Evolutionary conservation across 2,113 vertebrate species (phyloP).

Genomic region (pig (Sus scrofa)): T2T-Sscrofa CM000817.6:154843001-154843500

Average conservation of each 20-base stretch:
- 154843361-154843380: background rate
- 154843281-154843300: background rate
- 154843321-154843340: background rate
- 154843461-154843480: background rate
- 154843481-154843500: background rate
- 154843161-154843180: background rate
- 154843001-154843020: background rate
- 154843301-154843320: background rate
- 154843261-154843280: background rate
- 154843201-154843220: background rate
- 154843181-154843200: background rate
- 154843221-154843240: background rate
- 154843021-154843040: background rate
- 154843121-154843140: background rate
- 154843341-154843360: background rate
- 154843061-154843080: background rate
- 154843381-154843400: background rate
- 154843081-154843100: background rate
- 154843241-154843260: background rate
- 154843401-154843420: background rate
- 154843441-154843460: too few relatives aligned
- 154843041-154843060: constrained; percentile 18
- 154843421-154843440: background rate
- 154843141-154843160: background rate
- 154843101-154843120: background rate